A percentile compares a stretch with the other conserved stretches of the same genome.
Evolutionary conservation across 92 coral and sea anemone genomes (phyloP).

Genomic region (Palythoa heliodiscus): DNA sequence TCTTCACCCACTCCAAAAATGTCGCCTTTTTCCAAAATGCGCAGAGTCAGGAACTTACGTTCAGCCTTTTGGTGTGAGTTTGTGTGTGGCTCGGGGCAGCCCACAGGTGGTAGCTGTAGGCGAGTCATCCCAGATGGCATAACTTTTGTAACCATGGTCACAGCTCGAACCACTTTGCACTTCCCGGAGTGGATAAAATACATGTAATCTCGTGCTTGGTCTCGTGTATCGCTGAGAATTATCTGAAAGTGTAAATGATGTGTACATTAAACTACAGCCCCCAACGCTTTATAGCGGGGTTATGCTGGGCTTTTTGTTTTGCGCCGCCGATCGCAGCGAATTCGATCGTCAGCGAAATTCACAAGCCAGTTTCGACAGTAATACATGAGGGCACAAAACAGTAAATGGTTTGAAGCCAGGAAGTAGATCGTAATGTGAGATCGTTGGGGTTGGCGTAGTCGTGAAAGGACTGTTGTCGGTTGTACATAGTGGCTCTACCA

Average conservation of each 20-base stretch:
- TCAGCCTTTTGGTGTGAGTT: conserved; percentile 54
- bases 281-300: too few species aligned
- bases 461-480: too few species aligned
- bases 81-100: conserved; percentile 32
- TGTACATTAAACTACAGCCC: neutral
- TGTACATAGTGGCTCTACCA: too few species aligned
- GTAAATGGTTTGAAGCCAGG: too few species aligned
- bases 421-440: too few species aligned
- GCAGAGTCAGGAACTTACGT: conserved; percentile 66
- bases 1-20: conserved; percentile 95
- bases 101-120: conserved; percentile 69
- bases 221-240: conserved; percentile 63
- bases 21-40: conserved; percentile 67
- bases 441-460: too few species aligned
- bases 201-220: conserved; percentile 57
- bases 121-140: conserved; percentile 67
- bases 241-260: conserved; percentile 42
- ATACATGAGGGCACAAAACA: too few species aligned
- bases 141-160: conserved; percentile 60
- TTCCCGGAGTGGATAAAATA: conserved; percentile 83
- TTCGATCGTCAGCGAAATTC: too few species aligned
- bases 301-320: too few species aligned
- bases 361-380: too few species aligned
- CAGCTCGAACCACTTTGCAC: conserved; percentile 84
- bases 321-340: too few species aligned